Conservation (phyloP, 2,888 invertebrate genomes). For the Chrysomela aeneicollis region DNA sequence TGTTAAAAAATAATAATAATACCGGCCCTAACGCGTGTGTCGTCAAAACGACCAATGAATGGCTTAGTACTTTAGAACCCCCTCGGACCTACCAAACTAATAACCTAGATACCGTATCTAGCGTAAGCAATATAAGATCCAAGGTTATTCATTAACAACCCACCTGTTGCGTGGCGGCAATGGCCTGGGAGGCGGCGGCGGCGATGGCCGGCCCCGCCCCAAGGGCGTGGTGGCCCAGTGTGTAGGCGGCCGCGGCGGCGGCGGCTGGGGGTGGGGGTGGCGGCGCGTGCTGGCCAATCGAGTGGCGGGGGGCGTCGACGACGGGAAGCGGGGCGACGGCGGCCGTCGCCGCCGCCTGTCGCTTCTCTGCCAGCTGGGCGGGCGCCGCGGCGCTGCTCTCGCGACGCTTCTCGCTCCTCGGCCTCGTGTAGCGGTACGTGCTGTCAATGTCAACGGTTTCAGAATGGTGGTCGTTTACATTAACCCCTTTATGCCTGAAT, state of each 20-base stretch:
- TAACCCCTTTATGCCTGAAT: no score
- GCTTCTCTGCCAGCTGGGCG: conserved; percentile 62
- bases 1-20: no score
- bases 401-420: conserved; percentile 78
- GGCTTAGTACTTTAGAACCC: no score
- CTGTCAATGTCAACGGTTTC: conserved; percentile 40
- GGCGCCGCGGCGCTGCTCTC: conserved; percentile 70
- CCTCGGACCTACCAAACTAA: no score
- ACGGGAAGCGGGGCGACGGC: conserved; percentile 46
- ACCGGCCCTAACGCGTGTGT: no score
- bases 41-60: no score
- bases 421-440: conserved; percentile 48
- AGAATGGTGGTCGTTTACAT: no score
- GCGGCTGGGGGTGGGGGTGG: conserved; percentile 48
- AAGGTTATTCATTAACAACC: no score
- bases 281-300: conserved; percentile 37
- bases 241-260: conserved; percentile 68
- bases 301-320: conserved; percentile 51
- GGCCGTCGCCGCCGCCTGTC: conserved; percentile 55
- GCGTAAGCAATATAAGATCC: no score
- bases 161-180: conserved; percentile 92
- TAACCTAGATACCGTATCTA: no score
- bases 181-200: conserved; percentile 94
- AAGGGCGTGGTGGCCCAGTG: conserved; percentile 78
- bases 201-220: conserved; percentile 92